phyloP scores from a whole-genome alignment of 2,113 vertebrate genomes.

The Anas platyrhynchos region DNA sequence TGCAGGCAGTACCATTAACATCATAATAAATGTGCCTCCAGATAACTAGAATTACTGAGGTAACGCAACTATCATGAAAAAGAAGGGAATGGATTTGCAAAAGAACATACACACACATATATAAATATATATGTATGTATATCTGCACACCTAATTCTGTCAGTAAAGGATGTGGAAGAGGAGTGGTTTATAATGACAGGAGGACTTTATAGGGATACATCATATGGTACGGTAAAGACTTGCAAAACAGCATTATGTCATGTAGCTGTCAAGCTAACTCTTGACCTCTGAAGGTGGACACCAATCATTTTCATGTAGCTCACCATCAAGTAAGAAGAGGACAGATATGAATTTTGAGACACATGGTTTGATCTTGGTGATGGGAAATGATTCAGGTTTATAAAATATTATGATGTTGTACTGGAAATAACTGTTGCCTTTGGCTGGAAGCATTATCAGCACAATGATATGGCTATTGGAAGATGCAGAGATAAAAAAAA shows the following conservation, averaged over 20 bases:
- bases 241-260: fast-evolving
- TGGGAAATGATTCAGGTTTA: neutral
- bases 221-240: fast-evolving
- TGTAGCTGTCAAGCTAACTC: neutral
- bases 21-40: neutral
- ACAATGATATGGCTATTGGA: neutral
- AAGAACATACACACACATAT: fast-evolving
- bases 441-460: neutral
- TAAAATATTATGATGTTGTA: neutral
- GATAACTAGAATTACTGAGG: neutral
- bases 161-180: neutral
- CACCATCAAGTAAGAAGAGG: neutral
- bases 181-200: neutral
- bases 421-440: neutral
- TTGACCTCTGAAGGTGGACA: neutral
- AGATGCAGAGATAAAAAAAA: neutral
- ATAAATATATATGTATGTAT: neutral
- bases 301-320: neutral
- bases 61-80: neutral
- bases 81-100: fast-evolving
- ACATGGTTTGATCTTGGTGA: neutral
- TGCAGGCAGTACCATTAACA: neutral
- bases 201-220: fast-evolving
- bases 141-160: fast-evolving
- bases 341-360: neutral